Conservation (phyloP, 2,797 vertebrate genomes). For the Rhynchotus rufescens region DNA sequence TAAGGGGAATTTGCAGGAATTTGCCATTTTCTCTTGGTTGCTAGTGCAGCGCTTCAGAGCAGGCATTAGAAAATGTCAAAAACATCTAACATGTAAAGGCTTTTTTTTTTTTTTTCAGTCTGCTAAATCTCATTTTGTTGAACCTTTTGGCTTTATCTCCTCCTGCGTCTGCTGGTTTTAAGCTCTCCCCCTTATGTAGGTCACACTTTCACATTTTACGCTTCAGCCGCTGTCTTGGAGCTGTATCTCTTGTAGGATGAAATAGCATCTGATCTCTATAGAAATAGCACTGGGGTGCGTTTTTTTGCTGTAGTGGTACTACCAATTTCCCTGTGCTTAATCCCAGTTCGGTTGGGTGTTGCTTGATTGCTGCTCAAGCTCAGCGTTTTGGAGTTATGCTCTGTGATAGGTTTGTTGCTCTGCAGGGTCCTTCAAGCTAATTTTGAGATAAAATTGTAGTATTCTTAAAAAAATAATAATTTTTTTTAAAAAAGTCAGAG, state of each 20-base stretch:
- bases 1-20: neutral
- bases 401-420: neutral
- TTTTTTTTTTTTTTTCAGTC: neutral
- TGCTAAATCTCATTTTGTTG: conserved; percentile 26
- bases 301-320: accelerated
- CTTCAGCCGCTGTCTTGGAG: conserved; percentile 51
- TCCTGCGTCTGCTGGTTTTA: conserved; percentile 28
- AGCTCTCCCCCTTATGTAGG: conserved; percentile 75
- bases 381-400: neutral
- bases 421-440: neutral
- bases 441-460: neutral
- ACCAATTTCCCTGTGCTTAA: neutral
- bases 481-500: neutral
- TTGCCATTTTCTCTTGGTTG: neutral
- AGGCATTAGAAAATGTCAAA: neutral
- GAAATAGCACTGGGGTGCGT: neutral
- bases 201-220: conserved; percentile 62
- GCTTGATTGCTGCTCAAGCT: neutral
- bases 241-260: neutral
- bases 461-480: no score
- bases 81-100: neutral
- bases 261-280: accelerated
- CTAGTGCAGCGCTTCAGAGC: neutral
- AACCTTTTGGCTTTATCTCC: conserved; percentile 61
- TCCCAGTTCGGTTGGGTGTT: neutral